Conservation (phyloP, 2,113 vertebrate genomes). For the Pheucticus melanocephalus region DNA sequence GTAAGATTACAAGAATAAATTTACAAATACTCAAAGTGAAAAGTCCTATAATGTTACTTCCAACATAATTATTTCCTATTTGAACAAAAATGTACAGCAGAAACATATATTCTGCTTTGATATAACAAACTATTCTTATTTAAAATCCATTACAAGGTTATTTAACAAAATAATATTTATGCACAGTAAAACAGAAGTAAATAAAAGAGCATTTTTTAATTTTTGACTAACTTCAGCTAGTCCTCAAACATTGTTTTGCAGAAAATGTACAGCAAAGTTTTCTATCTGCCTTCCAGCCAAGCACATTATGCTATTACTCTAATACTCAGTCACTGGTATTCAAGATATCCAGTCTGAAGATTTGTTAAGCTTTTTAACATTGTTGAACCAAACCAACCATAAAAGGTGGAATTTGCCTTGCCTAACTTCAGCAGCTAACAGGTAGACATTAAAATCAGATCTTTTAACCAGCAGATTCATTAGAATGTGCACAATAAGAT, state of each 20-base stretch:
- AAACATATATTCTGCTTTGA: neutral
- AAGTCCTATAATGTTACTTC: neutral
- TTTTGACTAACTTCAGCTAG: no score
- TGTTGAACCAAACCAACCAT: neutral
- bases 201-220: neutral
- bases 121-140: neutral
- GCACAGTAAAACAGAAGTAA: neutral
- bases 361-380: neutral
- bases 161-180: neutral
- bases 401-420: neutral
- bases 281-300: neutral
- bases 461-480: neutral
- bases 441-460: neutral
- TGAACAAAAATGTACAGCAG: neutral
- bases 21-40: neutral
- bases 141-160: neutral
- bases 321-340: neutral
- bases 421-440: neutral
- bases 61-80: neutral
- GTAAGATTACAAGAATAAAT: neutral
- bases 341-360: neutral
- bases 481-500: neutral
- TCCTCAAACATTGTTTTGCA: neutral
- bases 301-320: neutral
- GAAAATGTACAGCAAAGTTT: neutral